These are phyloP conservation scores for Hepsetus odoe DNA, from an alignment of 2,113 vertebrate species.

Conservation along the genomic window DNA sequence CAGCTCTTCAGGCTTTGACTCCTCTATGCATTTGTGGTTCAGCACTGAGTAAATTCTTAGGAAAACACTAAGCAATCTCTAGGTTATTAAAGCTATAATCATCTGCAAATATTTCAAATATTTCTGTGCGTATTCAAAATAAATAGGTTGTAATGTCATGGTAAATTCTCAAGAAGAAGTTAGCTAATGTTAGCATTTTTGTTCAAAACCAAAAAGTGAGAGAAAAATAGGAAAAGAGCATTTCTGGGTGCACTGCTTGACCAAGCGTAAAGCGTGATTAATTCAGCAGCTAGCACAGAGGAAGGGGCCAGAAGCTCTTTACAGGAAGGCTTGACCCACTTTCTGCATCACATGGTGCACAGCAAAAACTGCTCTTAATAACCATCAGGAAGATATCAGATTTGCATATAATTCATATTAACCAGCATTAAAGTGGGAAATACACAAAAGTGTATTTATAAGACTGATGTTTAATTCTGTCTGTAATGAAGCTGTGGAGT, in stretches of 20 bases:
- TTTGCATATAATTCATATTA: conserved; percentile 43
- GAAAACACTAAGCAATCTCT: no score
- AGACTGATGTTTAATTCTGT: conserved; percentile 27
- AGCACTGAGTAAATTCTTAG: no score
- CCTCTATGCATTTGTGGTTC: background rate
- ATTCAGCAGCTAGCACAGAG: conserved; percentile 90
- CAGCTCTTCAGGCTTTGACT: no score
- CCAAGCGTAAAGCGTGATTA: conserved; percentile 90
- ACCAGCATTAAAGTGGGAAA: conserved; percentile 13
- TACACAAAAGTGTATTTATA: conserved; percentile 4
- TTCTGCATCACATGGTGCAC: conserved; percentile 81
- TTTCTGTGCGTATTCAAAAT: no score
- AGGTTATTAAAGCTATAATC: no score
- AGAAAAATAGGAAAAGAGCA: conserved; percentile 67
- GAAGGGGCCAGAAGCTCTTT: conserved; percentile 83
- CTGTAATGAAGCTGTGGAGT: conserved; percentile 16
- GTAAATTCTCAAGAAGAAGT: background rate
- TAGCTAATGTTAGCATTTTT: background rate
- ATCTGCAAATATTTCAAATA: no score
- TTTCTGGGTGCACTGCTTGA: conserved; percentile 76
- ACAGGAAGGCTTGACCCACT: conserved; percentile 89
- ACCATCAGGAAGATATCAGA: conserved; percentile 41
- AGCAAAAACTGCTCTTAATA: conserved; percentile 52
- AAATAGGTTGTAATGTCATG: background rate
- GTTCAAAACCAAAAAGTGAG: conserved; percentile 36